Conservation (phyloP, 2,888 invertebrate genomes). For the Conops quadrifasciatus region DNA sequence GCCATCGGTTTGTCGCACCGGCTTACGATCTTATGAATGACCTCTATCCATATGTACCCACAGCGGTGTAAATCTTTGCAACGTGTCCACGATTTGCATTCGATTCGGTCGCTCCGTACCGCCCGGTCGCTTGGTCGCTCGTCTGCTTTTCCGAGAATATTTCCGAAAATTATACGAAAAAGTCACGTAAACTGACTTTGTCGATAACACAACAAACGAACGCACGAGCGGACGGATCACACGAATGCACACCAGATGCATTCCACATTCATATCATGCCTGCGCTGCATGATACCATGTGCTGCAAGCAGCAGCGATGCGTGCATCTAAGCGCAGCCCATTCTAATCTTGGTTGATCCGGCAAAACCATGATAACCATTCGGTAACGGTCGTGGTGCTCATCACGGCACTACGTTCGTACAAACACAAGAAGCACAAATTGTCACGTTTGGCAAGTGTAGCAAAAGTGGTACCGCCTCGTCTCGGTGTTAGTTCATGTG, state of each 20-base stretch:
- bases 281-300: background rate
- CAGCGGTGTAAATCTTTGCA: background rate
- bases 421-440: too few relatives aligned
- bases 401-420: too few relatives aligned
- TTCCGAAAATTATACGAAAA: constrained; percentile 34
- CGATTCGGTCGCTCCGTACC: constrained; percentile 29
- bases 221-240: background rate
- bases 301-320: background rate
- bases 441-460: too few relatives aligned
- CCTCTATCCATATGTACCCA: background rate
- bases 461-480: too few relatives aligned
- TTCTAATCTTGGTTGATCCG: too few relatives aligned
- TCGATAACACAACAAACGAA: too few relatives aligned
- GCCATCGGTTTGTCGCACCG: background rate
- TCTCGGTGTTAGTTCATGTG: too few relatives aligned
- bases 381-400: too few relatives aligned
- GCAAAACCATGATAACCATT: too few relatives aligned
- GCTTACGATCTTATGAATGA: background rate
- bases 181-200: background rate
- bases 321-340: too few relatives aligned
- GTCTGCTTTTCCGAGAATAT: constrained; percentile 23
- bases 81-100: constrained; percentile 37
- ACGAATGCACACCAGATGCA: background rate
- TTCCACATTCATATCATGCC: background rate
- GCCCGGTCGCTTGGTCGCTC: too few relatives aligned